phyloP scores from a whole-genome alignment of 2,797 vertebrate species.

The Cossypha niveicapilla region DNA sequence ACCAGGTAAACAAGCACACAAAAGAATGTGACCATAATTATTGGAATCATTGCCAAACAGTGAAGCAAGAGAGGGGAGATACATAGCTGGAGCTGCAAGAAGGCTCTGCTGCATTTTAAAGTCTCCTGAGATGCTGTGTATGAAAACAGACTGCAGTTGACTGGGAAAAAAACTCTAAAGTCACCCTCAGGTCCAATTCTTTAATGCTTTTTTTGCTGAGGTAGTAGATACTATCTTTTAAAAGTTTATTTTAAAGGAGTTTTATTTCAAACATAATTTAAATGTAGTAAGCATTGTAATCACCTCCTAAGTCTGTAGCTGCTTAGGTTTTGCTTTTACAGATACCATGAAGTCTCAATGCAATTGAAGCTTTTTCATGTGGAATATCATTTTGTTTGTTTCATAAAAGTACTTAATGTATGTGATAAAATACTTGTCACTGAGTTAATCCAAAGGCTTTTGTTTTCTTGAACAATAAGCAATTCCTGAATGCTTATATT shows the following conservation, averaged over 20 bases:
- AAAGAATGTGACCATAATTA: not conserved
- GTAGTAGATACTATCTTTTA: not conserved
- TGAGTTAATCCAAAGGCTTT: not conserved
- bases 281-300: not conserved
- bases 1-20: not conserved
- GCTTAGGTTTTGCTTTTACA: not conserved
- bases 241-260: not conserved
- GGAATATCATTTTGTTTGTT: not conserved
- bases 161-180: not conserved
- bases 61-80: not conserved
- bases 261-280: not conserved
- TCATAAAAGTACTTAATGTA: not conserved
- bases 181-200: not conserved
- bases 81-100: not conserved
- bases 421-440: not conserved
- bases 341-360: rapidly evolving
- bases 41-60: not conserved
- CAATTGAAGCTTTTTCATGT: not conserved
- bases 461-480: not conserved
- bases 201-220: not conserved
- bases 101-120: not conserved
- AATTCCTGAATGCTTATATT: not conserved
- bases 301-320: not conserved
- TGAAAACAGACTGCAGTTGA: not conserved
- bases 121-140: not conserved